Conservation (phyloP, 2,888 invertebrate genomes). For the Sialis fuliginosa region DNA sequence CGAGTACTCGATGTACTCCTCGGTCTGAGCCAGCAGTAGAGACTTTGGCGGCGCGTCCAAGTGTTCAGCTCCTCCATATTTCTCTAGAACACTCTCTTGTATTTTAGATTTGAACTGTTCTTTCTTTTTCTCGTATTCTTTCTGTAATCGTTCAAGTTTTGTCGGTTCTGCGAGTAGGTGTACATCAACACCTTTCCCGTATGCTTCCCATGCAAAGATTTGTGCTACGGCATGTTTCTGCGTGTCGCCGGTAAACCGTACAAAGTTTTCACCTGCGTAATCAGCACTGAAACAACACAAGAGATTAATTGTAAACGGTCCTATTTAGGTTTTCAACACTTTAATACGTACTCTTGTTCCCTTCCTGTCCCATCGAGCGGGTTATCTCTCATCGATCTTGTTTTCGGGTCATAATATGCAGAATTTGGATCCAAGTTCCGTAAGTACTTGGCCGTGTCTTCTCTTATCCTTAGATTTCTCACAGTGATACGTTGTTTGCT, state of each 20-base stretch:
- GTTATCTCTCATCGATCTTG: conserved; percentile 95
- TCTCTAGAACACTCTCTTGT: conserved; percentile 68
- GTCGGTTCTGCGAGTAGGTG: conserved; percentile 96
- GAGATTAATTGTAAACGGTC: background rate
- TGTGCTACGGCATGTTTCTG: conserved; percentile 78
- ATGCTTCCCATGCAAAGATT: conserved; percentile 95
- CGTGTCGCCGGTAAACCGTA: conserved; percentile 88
- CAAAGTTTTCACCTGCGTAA: conserved; percentile 94
- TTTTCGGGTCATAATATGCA: conserved; percentile 98
- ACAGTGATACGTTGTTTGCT: conserved; percentile 98
- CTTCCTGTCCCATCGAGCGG: conserved; percentile 46
- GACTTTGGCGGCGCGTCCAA: conserved; percentile 73
- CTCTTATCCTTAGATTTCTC: conserved; percentile 90
- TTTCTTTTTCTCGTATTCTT: conserved; percentile 79
- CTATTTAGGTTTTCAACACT: background rate
- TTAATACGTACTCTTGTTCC: conserved; percentile 37
- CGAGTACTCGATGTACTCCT: conserved; percentile 90
- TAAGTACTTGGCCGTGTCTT: conserved; percentile 97
- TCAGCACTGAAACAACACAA: conserved; percentile 31
- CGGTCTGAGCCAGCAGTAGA: conserved; percentile 84
- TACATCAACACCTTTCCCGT: conserved; percentile 82
- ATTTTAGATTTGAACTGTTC: conserved; percentile 77
- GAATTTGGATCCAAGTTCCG: conserved; percentile 93
- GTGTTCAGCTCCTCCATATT: conserved; percentile 92
- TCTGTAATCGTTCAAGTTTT: conserved; percentile 78